Base-by-base conservation (phyloP, 1,140 invertebrate species). In the Cheumatopsyche charites region DNA sequence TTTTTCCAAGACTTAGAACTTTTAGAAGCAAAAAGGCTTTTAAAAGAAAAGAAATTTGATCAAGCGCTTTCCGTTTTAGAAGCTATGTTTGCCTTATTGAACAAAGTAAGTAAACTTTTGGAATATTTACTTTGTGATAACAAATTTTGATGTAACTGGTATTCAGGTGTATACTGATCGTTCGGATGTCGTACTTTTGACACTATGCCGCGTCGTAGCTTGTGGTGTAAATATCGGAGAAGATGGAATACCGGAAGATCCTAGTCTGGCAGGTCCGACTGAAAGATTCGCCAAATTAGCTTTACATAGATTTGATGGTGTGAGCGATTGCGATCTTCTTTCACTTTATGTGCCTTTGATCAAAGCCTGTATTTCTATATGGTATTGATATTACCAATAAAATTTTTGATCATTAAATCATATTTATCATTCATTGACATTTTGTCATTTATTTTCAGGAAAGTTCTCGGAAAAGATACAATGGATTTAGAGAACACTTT, bases 1-100 rank as follows among this genome's bases (percentile, higher is more conserved):
- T 94, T 94, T 78, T 86, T 94, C 70, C 90, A 91, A 79, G 84
- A 88, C 71, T 81, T 84, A 19, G 90, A 92, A 80, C 78, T 91
- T 15, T 81, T 78, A 49, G 85, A 88, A 77, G 90, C 88, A 0
- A 88, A 87, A 72, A 80, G 83, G 77, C 83, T 86, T 26, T 83
- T 93, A 76, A 80, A 85, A 52, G 82, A 87, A 42, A 84, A 87
- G n/a, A 84, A 88, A 58, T 89, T 88, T 82, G 85, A 87, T 74
- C 81, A 86, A 76, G 90, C 90, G 25, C 82, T 88, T 47, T 85
- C 86, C 19, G 77, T 90, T 23, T 81, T 93, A 52, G 90, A 93
- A 80, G 90, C 88, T 78, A 88, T 83, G 75, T 91, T 92, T 77
- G 87, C 87, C 75, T 80, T 93, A 74, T 82, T 92, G 69, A 92